These are phyloP conservation scores for Chalcis sispes DNA, from an alignment of 2,888 invertebrate genomes.

Conservation along the genomic window DNA sequence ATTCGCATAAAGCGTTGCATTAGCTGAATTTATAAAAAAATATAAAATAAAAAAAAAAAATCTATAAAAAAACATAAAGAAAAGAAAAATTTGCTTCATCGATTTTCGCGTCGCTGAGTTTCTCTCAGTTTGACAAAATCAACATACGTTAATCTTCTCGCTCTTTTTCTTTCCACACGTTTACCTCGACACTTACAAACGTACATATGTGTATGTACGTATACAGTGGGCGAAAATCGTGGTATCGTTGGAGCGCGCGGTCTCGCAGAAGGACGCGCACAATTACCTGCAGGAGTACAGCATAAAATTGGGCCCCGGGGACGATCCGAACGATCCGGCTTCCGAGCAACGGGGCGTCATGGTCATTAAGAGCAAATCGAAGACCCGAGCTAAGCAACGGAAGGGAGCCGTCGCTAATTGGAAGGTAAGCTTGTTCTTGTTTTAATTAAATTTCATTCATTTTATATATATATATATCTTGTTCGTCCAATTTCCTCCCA, in stretches of 20 bases:
- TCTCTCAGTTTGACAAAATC: too few relatives aligned
- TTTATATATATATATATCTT: too few relatives aligned
- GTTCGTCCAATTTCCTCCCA: not conserved
- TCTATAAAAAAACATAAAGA: too few relatives aligned
- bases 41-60: too few relatives aligned
- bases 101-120: too few relatives aligned
- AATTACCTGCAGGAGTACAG: constrained; percentile 96
- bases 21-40: too few relatives aligned
- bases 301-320: constrained; percentile 90
- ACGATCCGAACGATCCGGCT: constrained; percentile 83
- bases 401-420: constrained; percentile 97
- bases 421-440: constrained; percentile 85
- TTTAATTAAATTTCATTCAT: constrained; percentile 29
- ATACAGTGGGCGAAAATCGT: constrained; percentile 99
- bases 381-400: constrained; percentile 96
- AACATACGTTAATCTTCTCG: too few relatives aligned
- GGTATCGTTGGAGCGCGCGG: constrained; percentile 95
- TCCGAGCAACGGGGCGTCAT: constrained; percentile 95
- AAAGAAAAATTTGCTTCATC: too few relatives aligned
- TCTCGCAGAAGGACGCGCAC: constrained; percentile 92
- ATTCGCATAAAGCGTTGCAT: too few relatives aligned
- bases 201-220: too few relatives aligned
- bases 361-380: constrained; percentile 98
- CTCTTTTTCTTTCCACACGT: too few relatives aligned
- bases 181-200: too few relatives aligned